Conservation (phyloP, 2,797 vertebrate genomes). For the Melanotaenia nigrans region DNA sequence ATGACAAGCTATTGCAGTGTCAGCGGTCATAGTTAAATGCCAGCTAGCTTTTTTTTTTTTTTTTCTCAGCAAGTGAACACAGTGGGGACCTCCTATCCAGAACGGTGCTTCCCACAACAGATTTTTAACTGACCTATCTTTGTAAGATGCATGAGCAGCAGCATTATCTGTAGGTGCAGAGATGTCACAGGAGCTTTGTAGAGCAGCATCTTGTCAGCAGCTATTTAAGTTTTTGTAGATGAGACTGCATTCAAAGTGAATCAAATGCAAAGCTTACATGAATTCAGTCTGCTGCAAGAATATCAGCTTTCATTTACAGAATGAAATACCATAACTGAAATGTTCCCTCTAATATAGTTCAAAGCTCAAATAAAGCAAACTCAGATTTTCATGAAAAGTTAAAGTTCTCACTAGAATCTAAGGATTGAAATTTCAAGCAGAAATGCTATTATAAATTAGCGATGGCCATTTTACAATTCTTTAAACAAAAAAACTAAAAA, state of each 20-base stretch:
- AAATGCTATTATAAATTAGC: no score
- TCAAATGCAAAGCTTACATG: constrained; percentile 29
- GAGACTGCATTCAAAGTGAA: constrained; percentile 13
- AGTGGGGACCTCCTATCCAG: constrained; percentile 12
- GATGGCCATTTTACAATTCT: no score
- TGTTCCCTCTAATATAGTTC: background rate
- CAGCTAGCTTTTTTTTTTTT: constrained; percentile 13
- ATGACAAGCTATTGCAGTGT: constrained; percentile 46
- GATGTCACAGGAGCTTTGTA: constrained; percentile 15
- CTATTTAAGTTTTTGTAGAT: constrained; percentile 33
- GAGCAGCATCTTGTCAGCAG: constrained; percentile 18
- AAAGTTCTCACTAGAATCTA: no score
- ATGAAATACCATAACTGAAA: background rate
- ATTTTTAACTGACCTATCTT: constrained; percentile 40
- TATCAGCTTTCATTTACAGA: background rate
- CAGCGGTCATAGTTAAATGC: constrained; percentile 54
- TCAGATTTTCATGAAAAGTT: no score
- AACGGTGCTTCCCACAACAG: constrained; percentile 18
- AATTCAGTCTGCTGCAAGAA: constrained; percentile 16
- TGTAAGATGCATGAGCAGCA: constrained; percentile 24
- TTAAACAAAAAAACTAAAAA: no score
- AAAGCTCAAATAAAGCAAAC: no score
- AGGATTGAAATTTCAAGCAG: no score
- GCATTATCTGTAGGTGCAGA: constrained; percentile 6
- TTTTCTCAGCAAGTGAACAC: constrained; percentile 12